Base-by-base conservation (phyloP, 2,113 vertebrate genomes). In the Scatophagus argus region DNA sequence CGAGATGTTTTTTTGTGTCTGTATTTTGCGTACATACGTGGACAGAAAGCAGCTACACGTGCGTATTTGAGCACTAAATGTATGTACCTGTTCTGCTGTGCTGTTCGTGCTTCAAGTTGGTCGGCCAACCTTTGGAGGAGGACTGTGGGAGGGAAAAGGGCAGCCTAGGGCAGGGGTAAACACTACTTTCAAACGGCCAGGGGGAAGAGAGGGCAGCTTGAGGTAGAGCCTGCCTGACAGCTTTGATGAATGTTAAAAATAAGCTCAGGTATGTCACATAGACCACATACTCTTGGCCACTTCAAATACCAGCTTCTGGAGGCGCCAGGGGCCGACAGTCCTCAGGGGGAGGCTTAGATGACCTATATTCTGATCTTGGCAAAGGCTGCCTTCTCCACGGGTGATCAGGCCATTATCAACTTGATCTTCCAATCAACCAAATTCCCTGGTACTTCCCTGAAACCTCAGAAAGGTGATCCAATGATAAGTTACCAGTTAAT, bases 321-420 rank as follows among this genome's bases (percentile, higher is more conserved):
- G 79, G 79, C 56, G 47, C 81, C 67, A 87, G 82, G 70, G 70
- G 81, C 78, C 23, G n/a, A 70, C 66, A 47, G 58, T 69, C 78
- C 64, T 83, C 82, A 36, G 56, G 70, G 82, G 84, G 82, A 86
- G 91, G 79, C 77, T 79, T 36, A 71, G 78, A 79, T 93, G 89
- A 93, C 93, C 92, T 93, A 91, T 90, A 93, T 93, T 93, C 84
- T 81, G 83, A 76, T 87, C 85, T 87, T 92, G 90, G 89, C 82
- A 92, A 86, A 86, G 77, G 31, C 79, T 66, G 75, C 52, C 49
- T 86, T 92, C 79, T 84, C 85, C 44, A 77, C 86, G 88, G 88
- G 90, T 73, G 79, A 52, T 77, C 41, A 51, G 56, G 81, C 77
- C 61, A 59, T 79, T 89, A 82, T 87, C 85, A 86, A 74, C 72